Base-by-base conservation (phyloP, 2,888 invertebrate species). In the Sabatieria punctata region DNA sequence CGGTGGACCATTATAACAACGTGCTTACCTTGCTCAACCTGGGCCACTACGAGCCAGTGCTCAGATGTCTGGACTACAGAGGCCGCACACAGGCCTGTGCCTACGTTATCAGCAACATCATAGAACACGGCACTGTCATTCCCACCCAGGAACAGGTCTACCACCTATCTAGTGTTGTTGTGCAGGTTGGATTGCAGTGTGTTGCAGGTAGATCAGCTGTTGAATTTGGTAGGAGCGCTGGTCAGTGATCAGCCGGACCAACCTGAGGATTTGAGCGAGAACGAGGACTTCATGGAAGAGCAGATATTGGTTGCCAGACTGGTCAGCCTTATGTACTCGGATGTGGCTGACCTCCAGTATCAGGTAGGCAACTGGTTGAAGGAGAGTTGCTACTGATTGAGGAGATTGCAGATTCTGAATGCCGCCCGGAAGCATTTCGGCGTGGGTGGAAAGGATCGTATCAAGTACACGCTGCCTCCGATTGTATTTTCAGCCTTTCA, bases 1-100 rank as follows among this genome's bases (percentile, higher is more conserved):
- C 95, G 0, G 78, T 93, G 2, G 89, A 93, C 65, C 82, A 83
- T 61, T 95, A 93, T 71, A 85, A 85, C 67, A 83, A 91, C 67
- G 77, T 89, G 15, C 72, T 93, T 40, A 82, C 81, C 0, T 77
- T 97, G 18, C 75, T 91, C 47, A 77, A 83, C 60, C 71, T 97
- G 52, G 78, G 81, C 59, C 80, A 88, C 71, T 97, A 84, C 63
- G 79, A 81, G 6, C 80, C 82, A 1, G 72, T 93, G 37, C 75
- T 91, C 60, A 78, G 79, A 39, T 82, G 83, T 63, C 78, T 95
- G 63, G 89, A 91, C 69, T 85, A 82, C 60, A 76, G 77, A 2
- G 66, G 68, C 43, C 86, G 88, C 0, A 72, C 89, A 47, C 82
- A 84, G 61, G 76, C 80, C 49, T 84, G 88, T 13, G 77, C 83